Evolutionary conservation across 2,113 vertebrate genomes (phyloP), one percentile per base, ranked within the genome.

Genomic region (Promerops cafer): DNA sequence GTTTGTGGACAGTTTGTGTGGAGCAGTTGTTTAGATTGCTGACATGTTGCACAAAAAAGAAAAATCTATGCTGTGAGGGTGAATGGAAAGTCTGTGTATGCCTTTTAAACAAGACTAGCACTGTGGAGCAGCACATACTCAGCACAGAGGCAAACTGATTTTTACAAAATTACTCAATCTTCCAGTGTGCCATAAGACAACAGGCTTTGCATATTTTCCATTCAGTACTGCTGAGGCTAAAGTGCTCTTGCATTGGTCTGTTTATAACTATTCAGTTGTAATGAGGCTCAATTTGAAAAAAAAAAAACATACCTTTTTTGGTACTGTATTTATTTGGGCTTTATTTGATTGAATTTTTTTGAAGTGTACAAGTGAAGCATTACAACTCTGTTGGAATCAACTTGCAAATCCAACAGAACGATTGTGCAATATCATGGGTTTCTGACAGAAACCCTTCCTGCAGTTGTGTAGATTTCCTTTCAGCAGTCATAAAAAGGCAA

Each of bases 1-100:
- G 72, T 96, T 94, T 95, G 97, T 98, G 97, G 95, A 93, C 95
- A 94, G 63, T 96, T 93, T 91, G 94, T 95, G 91, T 95, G 96
- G 85, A 96, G 95, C 96, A 95, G 94, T 94, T 96, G 92, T 96
- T 95, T 97, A 96, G 94, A 96, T 97, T 97, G 96, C 94, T 97
- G 93, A 96, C 89, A 96, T 33, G 35, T 97, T 97, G 97, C 97
- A 97, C 97, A 98, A 95, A 97, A 83, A 72, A 59, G n/a, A 61
- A 42, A 78, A 74, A 69, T 93, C 97, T 97, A 93, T 97, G 95
- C 96, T 96, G 94, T 95, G 90, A 94, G 96, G 94, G 94, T 96
- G 95, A 97, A 89, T 97, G 96, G 96, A 90, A 92, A 71, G 90
- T 96, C 96, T 96, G 76, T 75, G 83, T 94, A 91, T 89, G 94